Percentiles rank a stretch among this genome's conserved stretches.
Conservation (phyloP, 2,888 invertebrate genomes). For the Oligia latruncula region DNA sequence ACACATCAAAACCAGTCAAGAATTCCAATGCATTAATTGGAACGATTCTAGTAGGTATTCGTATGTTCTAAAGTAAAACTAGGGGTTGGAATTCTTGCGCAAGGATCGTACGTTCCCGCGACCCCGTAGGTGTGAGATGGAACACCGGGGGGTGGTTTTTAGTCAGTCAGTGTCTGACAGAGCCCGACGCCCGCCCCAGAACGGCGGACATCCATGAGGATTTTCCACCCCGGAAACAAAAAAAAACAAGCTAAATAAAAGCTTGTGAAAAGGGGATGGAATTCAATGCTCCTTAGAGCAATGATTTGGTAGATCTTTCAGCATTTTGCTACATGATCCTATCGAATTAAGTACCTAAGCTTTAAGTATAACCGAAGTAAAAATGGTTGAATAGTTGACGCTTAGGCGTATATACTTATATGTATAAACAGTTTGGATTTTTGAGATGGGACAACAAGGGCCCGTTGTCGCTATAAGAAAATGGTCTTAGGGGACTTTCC, state of each 20-base stretch:
- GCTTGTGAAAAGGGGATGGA: background rate
- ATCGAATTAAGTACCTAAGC: background rate
- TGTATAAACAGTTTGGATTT: background rate
- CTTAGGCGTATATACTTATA: background rate
- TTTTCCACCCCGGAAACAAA: too few species aligned
- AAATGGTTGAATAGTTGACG: background rate
- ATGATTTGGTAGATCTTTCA: background rate
- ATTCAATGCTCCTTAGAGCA: background rate
- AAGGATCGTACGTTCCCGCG: too few species aligned
- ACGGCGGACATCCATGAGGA: too few species aligned
- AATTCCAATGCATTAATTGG: background rate
- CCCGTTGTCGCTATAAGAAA: background rate
- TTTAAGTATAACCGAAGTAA: background rate
- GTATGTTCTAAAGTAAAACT: too few species aligned
- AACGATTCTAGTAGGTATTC: background rate
- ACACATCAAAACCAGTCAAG: constrained; percentile 20
- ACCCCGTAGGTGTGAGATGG: too few species aligned
- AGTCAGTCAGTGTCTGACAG: too few species aligned
- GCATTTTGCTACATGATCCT: background rate
- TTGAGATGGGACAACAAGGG: background rate
- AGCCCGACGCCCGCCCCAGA: too few species aligned
- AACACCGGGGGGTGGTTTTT: too few species aligned
- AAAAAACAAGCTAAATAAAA: too few species aligned
- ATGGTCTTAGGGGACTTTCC: background rate
- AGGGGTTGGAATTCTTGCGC: background rate